phyloP scores from a whole-genome alignment of 2,113 vertebrate species.

The Acanthochromis polyacanthus region DNA sequence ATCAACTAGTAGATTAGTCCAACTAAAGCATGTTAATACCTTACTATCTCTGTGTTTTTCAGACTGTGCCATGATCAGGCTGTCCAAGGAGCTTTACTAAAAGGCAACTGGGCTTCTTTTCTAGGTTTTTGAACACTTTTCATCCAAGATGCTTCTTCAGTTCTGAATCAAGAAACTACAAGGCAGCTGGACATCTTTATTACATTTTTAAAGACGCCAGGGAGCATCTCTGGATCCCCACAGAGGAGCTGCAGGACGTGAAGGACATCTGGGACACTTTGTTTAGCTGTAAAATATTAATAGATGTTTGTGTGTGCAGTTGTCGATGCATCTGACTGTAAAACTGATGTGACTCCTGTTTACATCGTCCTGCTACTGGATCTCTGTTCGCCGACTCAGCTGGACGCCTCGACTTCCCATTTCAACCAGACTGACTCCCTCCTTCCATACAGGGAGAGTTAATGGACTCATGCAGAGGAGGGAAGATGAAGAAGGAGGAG shows the following conservation, averaged over 20 bases:
- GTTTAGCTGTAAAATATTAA: fast-evolving
- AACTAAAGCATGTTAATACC: no score
- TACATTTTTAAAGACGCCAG: no score
- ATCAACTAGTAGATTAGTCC: no score
- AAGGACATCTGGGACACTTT: background rate
- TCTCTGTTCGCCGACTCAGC: constrained; percentile 1
- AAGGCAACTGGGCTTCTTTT: no score
- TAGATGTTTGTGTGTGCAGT: background rate
- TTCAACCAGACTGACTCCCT: background rate
- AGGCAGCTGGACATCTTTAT: no score
- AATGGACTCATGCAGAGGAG: constrained; percentile 18
- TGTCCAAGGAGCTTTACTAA: no score
- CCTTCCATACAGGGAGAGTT: background rate
- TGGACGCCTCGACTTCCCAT: constrained; percentile 14
- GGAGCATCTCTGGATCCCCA: background rate
- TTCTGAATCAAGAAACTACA: no score
- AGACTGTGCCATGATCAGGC: no score
- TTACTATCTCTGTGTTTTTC: no score
- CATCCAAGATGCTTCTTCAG: no score
- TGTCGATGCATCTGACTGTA: background rate
- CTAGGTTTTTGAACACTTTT: no score
- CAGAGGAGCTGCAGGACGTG: background rate
- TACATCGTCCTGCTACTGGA: background rate
- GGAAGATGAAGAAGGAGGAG: background rate
- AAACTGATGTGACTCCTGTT: background rate